These are phyloP conservation scores for Corythornis madagascariensis DNA, from an alignment of 2,113 vertebrate species.

Conservation along the genomic window DNA sequence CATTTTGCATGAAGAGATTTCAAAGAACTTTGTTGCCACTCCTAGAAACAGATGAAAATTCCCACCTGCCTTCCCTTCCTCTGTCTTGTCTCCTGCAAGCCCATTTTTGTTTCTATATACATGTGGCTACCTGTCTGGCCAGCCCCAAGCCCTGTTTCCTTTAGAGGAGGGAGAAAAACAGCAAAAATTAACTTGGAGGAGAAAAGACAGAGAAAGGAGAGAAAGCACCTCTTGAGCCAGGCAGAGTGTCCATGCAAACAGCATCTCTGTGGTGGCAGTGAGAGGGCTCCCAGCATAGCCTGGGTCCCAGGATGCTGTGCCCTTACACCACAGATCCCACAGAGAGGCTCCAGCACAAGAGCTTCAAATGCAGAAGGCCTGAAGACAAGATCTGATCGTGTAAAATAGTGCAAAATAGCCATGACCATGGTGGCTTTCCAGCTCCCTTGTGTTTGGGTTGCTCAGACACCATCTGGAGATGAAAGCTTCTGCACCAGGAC, in stretches of 20 bases:
- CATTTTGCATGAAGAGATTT: conserved; percentile 10
- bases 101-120: background rate
- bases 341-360: background rate
- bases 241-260: background rate
- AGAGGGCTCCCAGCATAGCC: background rate
- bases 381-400: background rate
- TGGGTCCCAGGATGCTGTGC: background rate
- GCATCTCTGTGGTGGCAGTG: fast-evolving
- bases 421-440: background rate
- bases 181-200: background rate
- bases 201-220: background rate
- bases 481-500: background rate
- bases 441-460: fast-evolving
- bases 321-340: background rate
- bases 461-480: background rate
- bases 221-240: background rate
- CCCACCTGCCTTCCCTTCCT: background rate
- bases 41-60: conserved; percentile 19
- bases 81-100: background rate
- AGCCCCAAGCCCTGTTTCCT: background rate
- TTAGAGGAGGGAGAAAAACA: background rate
- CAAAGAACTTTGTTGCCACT: conserved; percentile 28
- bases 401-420: background rate
- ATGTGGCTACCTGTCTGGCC: background rate
- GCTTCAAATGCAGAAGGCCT: background rate